Percentiles rank a stretch among this genome's conserved stretches.
These are phyloP conservation scores for Dryocosmus kuriphilus DNA, from an alignment of 2,888 invertebrate genomes.

Conservation along the genomic window DNA sequence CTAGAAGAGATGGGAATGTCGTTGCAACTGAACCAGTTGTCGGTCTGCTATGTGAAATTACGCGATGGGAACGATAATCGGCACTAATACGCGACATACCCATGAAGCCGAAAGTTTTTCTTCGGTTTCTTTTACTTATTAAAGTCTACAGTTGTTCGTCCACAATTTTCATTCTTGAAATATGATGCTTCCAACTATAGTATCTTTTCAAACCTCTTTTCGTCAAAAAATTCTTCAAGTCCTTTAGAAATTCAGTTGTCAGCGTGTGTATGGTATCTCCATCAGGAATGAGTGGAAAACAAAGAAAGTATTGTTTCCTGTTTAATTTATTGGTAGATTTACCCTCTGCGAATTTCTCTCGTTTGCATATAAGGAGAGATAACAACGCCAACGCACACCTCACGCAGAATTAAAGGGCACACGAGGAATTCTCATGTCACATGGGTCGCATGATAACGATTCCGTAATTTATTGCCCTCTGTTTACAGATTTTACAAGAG, in stretches of 20 bases:
- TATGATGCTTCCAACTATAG: neutral
- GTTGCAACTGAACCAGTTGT: slow-evolving; percentile 40
- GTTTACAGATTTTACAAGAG: neutral
- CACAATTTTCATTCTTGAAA: neutral
- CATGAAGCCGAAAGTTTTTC: neutral
- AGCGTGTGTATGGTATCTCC: neutral
- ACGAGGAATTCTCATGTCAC: slow-evolving; percentile 2
- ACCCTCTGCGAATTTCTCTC: neutral
- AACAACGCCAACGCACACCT: slow-evolving; percentile 30
- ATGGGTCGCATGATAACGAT: neutral
- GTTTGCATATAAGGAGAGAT: slow-evolving; percentile 40
- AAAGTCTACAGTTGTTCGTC: neutral
- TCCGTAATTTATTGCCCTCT: slow-evolving; percentile 1
- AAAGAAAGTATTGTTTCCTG: neutral
- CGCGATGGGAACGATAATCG: slow-evolving; percentile 50
- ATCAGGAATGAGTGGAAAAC: neutral
- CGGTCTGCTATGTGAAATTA: slow-evolving; percentile 61
- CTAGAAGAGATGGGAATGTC: slow-evolving; percentile 54
- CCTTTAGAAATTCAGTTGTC: neutral
- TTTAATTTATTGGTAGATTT: neutral
- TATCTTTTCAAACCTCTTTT: neutral
- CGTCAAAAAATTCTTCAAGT: neutral
- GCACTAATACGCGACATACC: neutral
- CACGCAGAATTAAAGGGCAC: neutral
- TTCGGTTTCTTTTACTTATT: neutral